phyloP scores from a whole-genome alignment of 2,113 vertebrate genomes.

The Actenoides hombroni region DNA sequence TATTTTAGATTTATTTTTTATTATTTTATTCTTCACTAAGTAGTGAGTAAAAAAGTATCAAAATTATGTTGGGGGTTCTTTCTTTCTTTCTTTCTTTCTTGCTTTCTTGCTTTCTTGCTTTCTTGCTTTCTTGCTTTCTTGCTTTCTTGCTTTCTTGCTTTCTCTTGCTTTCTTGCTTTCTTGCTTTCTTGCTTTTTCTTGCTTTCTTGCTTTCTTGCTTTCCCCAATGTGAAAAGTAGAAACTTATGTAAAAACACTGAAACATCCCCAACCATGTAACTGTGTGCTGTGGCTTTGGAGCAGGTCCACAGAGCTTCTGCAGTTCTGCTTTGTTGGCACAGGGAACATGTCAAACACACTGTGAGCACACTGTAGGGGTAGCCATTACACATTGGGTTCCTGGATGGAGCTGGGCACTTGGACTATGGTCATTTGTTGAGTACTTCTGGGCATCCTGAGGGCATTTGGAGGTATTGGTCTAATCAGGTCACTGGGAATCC shows the following conservation, averaged over 20 bases:
- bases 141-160: neutral
- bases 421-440: neutral
- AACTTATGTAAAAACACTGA: neutral
- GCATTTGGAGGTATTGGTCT: neutral
- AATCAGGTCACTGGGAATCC: neutral
- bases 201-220: neutral
- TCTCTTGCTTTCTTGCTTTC: neutral
- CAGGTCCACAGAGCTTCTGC: neutral
- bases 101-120: neutral
- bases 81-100: no score
- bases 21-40: neutral
- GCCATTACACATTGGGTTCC: neutral
- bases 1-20: neutral
- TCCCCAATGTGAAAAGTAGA: neutral
- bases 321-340: neutral
- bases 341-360: neutral
- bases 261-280: neutral
- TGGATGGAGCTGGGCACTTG: neutral
- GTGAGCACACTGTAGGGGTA: neutral
- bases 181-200: neutral
- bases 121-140: neutral
- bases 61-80: neutral
- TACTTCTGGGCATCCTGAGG: neutral
- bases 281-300: neutral
- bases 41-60: neutral